Conservation (phyloP, 2,113 vertebrate species). For the Eurystomus gularis region DNA sequence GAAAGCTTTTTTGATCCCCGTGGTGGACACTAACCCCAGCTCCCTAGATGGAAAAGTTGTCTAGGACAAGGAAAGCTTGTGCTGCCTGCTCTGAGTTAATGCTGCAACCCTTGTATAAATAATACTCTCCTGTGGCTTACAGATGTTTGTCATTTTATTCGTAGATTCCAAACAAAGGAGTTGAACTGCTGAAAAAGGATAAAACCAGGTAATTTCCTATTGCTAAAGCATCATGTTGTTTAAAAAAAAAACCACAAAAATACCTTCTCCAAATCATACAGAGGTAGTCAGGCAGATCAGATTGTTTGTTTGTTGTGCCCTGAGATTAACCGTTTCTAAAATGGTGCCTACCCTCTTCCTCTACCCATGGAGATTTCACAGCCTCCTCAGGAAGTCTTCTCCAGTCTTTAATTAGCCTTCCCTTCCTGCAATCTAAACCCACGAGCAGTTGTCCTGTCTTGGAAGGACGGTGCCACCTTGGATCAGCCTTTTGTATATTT, state of each 20-base stretch:
- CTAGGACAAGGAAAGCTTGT: too few species aligned
- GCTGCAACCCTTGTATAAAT: background rate
- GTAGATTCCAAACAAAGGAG: slow-evolving; percentile 83
- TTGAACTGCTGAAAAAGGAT: slow-evolving; percentile 81
- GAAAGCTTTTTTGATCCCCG: background rate
- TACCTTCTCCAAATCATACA: background rate
- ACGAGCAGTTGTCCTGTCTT: background rate
- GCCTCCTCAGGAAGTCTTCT: slow-evolving; percentile 2
- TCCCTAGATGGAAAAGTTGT: too few species aligned
- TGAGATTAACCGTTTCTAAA: background rate
- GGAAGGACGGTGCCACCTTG: background rate
- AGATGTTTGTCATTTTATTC: background rate
- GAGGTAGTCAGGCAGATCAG: background rate
- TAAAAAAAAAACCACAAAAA: background rate
- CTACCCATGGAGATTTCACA: background rate
- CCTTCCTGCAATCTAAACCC: slow-evolving; percentile 15
- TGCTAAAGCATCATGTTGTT: background rate
- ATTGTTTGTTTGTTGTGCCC: background rate
- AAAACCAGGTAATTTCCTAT: slow-evolving; percentile 78
- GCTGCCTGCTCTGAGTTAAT: background rate
- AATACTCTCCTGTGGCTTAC: background rate
- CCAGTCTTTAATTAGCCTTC: background rate
- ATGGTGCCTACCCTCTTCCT: background rate
- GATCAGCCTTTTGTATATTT: background rate
- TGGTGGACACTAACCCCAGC: background rate